These are phyloP conservation scores for Nasonia vitripennis DNA, from an alignment of 1,140 invertebrate species.

Conservation along the genomic window DNA sequence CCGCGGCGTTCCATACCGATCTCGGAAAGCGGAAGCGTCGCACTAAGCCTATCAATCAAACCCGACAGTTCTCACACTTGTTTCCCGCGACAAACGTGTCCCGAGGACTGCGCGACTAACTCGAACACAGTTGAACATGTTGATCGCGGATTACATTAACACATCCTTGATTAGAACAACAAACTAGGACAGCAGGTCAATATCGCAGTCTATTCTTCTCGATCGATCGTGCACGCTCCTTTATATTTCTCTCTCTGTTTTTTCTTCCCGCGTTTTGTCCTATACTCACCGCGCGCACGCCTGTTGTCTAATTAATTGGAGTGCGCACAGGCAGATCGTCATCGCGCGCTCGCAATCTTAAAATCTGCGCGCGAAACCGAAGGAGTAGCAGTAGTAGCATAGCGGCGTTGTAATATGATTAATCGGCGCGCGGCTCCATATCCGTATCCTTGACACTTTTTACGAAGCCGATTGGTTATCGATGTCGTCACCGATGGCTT, in stretches of 20 bases:
- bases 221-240: background rate
- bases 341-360: background rate
- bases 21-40: constrained; percentile 6
- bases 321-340: background rate
- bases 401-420: constrained; percentile 39
- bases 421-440: constrained; percentile 36
- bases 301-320: background rate
- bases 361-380: constrained; percentile 12
- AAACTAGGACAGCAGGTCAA: constrained; percentile 44
- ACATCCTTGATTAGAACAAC: constrained; percentile 42
- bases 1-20: background rate
- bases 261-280: background rate
- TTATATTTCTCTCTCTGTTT: background rate
- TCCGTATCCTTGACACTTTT: constrained; percentile 53
- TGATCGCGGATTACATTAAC: background rate
- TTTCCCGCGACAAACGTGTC: background rate
- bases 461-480: constrained; percentile 38
- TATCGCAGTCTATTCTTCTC: constrained; percentile 9
- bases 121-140: background rate
- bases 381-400: background rate
- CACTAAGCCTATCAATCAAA: background rate
- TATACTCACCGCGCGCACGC: background rate
- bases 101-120: background rate
- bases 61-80: background rate
- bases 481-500: constrained; percentile 31